Conservation (phyloP, 2,113 vertebrate genomes). For the Aspidoscelis tigris region DNA sequence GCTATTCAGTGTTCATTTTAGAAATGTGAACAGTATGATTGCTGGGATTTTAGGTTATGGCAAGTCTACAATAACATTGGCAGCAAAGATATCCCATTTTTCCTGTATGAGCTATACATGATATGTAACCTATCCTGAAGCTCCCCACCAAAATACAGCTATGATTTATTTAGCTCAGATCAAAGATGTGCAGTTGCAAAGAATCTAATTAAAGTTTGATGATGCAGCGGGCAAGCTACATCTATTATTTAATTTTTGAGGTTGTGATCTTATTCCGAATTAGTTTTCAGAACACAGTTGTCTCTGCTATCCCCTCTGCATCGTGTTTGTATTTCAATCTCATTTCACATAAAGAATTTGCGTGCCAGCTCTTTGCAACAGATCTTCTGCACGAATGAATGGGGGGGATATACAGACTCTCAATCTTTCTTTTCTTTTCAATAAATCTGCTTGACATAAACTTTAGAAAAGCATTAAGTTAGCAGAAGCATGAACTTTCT, state of each 20-base stretch:
- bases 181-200: conserved; percentile 66
- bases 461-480: too few relatives aligned
- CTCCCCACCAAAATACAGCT: conserved; percentile 38
- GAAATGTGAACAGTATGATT: conserved; percentile 31
- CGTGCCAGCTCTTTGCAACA: conserved; percentile 39
- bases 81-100: conserved; percentile 43
- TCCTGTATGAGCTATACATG: conserved; percentile 60
- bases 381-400: conserved; percentile 26
- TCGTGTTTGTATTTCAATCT: conserved; percentile 35
- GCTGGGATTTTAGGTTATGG: conserved; percentile 21
- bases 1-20: not conserved
- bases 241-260: conserved; percentile 72
- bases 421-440: not conserved
- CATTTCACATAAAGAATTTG: conserved; percentile 37
- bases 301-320: conserved; percentile 29
- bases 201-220: conserved; percentile 73
- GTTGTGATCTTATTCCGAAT: conserved; percentile 68
- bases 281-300: conserved; percentile 50
- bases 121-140: conserved; percentile 30
- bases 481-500: too few relatives aligned
- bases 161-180: conserved; percentile 72
- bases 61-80: conserved; percentile 49
- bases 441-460: too few relatives aligned
- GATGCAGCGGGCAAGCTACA: conserved; percentile 62
- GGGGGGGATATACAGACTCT: conserved; percentile 1